Evolutionary conservation across 2,797 vertebrate species (phyloP).

Genomic region (Taeniopygia guttata): DNA sequence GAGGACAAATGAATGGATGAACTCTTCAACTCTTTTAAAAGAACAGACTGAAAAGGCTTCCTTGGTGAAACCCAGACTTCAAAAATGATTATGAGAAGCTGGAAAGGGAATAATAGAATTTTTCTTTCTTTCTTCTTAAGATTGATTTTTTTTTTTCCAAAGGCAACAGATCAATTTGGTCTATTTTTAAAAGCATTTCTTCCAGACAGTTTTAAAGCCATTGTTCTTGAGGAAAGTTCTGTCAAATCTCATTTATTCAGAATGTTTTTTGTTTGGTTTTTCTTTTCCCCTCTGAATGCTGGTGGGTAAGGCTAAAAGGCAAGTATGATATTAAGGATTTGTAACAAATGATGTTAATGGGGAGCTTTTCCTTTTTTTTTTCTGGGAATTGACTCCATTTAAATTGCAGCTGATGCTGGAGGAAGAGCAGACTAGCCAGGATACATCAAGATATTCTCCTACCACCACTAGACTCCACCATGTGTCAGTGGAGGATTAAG

Average conservation of each 20-base stretch:
- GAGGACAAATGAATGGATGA: not conserved
- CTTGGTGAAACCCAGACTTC: not conserved
- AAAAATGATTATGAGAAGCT: not conserved
- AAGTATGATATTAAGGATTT: not conserved
- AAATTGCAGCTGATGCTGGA: not conserved
- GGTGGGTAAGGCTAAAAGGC: not conserved
- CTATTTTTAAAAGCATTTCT: constrained; percentile 15
- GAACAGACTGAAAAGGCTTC: not conserved
- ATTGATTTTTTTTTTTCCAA: not conserved
- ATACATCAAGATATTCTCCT: not conserved
- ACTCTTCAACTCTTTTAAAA: not conserved
- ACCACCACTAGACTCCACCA: not conserved
- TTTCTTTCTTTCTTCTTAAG: not conserved
- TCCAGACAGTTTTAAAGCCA: not conserved
- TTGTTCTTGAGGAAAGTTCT: not conserved
- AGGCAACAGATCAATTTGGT: not conserved
- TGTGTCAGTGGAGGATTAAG: not conserved
- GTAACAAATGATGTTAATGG: not conserved
- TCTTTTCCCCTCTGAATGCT: not conserved
- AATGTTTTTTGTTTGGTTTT: not conserved
- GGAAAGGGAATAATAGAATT: not conserved
- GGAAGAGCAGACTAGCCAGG: not conserved
- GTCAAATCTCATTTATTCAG: constrained; percentile 2
- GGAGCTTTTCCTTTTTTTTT: not conserved
- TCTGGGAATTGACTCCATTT: not conserved